Percentiles rank a stretch among this genome's conserved stretches.
phyloP scores from a whole-genome alignment of 2,797 vertebrate species.

The Apogon talboti region DNA sequence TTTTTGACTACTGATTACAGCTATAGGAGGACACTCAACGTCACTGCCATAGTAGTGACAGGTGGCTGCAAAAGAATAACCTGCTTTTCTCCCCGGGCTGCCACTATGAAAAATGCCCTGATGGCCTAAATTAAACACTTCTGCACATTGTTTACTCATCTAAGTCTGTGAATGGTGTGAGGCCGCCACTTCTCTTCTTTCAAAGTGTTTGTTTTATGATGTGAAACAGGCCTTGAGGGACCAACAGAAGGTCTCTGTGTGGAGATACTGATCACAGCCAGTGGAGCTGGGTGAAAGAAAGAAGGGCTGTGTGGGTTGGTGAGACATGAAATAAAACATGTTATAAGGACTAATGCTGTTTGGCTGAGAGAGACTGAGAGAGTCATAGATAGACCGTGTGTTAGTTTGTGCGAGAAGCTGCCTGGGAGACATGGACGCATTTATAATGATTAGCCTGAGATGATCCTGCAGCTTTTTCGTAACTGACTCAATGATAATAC shows the following conservation, averaged over 20 bases:
- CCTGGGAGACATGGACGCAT: constrained; percentile 10
- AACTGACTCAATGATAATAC: not conserved
- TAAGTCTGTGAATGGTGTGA: constrained; percentile 40
- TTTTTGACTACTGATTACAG: not conserved
- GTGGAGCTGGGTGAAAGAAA: constrained; percentile 47
- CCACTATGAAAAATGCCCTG: constrained; percentile 36
- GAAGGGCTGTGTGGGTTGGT: constrained; percentile 56
- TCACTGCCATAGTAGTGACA: constrained; percentile 6
- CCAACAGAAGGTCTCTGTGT: constrained; percentile 63
- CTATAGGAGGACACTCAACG: constrained; percentile 9
- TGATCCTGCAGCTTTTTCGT: constrained; percentile 5
- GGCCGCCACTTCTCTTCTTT: constrained; percentile 48
- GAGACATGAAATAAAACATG: constrained; percentile 68
- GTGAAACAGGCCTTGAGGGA: constrained; percentile 70
- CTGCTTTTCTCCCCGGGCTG: constrained; percentile 34
- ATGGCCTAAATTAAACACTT: constrained; percentile 59
- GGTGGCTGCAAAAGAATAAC: constrained; percentile 21
- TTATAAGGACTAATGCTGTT: constrained; percentile 44
- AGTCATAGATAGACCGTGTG: constrained; percentile 23
- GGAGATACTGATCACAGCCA: constrained; percentile 67
- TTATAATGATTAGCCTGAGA: not conserved
- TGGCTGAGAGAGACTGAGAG: constrained; percentile 43
- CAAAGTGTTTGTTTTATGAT: constrained; percentile 73
- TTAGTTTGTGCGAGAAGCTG: constrained; percentile 13
- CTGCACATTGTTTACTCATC: constrained; percentile 65